These are phyloP conservation scores for Eledona agricola DNA, from an alignment of 2,888 invertebrate genomes.

Conservation along the genomic window DNA sequence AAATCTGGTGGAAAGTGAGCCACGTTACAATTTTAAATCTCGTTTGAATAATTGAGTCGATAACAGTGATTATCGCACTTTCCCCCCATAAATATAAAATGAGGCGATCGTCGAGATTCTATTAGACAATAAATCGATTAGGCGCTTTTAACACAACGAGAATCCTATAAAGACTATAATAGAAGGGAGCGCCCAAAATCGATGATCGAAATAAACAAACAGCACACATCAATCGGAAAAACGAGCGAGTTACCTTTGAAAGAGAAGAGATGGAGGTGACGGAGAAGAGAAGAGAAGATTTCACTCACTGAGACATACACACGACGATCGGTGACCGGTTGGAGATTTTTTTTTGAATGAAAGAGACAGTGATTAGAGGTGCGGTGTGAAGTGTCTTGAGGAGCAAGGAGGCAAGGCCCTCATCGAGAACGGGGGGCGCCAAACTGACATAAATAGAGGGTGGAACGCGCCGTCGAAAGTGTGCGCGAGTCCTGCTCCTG, in stretches of 20 bases:
- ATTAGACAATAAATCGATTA: too few relatives aligned
- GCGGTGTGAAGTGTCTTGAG: conserved; percentile 19
- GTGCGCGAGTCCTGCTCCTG: conserved; percentile 33
- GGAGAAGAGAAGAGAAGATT: conserved; percentile 14
- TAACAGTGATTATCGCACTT: too few relatives aligned
- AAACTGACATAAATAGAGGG: conserved; percentile 52
- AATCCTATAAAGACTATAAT: too few relatives aligned
- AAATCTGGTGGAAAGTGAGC: too few relatives aligned
- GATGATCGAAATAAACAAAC: too few relatives aligned
- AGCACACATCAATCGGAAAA: too few relatives aligned
- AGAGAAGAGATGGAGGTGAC: conserved; percentile 23
- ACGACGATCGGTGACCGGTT: conserved; percentile 9
- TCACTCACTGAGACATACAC: conserved; percentile 9
- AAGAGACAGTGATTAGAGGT: conserved; percentile 28
- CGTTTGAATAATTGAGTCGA: too few relatives aligned
- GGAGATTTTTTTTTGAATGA: conserved; percentile 12
- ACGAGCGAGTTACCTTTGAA: conserved; percentile 16
- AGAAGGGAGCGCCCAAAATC: too few relatives aligned
- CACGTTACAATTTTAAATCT: too few relatives aligned
- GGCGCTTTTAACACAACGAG: too few relatives aligned
- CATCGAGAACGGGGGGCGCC: conserved; percentile 47
- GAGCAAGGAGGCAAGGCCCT: conserved; percentile 36
- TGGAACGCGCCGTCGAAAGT: conserved; percentile 31
- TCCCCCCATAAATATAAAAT: too few relatives aligned
- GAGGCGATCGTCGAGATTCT: too few relatives aligned